These are phyloP conservation scores for Mizuhopecten yessoensis DNA, from an alignment of 1,140 invertebrate species.

Conservation along the genomic window DNA sequence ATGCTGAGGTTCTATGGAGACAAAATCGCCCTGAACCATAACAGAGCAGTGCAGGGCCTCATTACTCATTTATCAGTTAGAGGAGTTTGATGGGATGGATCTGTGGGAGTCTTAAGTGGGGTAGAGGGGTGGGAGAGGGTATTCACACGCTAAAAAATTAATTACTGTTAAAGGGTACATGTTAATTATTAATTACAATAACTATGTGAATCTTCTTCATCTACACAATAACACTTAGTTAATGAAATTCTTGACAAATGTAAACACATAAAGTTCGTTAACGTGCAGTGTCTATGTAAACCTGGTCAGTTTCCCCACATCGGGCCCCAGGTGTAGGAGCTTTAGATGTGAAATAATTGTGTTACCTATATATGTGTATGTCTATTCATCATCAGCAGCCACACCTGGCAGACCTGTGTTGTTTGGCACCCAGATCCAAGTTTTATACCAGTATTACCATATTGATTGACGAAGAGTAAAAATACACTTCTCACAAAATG, in stretches of 20 bases:
- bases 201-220: background rate
- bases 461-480: background rate
- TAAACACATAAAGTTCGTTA: background rate
- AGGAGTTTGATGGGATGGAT: background rate
- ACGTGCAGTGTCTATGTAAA: background rate
- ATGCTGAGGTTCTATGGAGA: conserved; percentile 23
- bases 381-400: background rate
- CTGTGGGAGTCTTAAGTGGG: background rate
- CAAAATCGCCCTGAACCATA: conserved; percentile 23
- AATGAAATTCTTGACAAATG: background rate
- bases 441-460: background rate
- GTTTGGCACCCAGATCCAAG: background rate
- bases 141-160: background rate
- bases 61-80: background rate
- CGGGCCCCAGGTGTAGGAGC: background rate
- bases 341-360: conserved; percentile 7
- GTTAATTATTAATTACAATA: background rate
- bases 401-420: background rate
- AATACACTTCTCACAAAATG: background rate
- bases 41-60: background rate
- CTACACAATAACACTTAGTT: background rate
- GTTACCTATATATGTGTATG: background rate
- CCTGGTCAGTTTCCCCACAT: background rate
- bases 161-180: background rate
- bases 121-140: background rate